These are phyloP conservation scores for Melieria omissa DNA, from an alignment of 2,888 invertebrate species.

Conservation along the genomic window DNA sequence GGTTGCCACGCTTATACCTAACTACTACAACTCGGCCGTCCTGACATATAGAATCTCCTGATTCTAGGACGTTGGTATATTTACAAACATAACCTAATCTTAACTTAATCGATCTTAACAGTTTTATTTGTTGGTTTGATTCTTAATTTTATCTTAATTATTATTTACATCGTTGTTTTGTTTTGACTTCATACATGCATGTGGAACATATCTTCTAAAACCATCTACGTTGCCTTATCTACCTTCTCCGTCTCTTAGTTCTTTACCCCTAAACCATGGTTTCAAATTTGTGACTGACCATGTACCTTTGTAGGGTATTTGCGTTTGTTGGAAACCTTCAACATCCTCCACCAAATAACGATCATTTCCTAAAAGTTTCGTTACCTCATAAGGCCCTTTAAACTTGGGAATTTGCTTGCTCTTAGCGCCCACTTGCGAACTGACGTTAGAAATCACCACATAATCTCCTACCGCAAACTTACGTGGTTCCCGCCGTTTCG, in stretches of 20 bases:
- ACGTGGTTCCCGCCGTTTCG: conserved; percentile 8
- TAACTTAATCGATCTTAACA: too few species aligned
- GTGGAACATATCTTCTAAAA: too few species aligned
- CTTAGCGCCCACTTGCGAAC: conserved; percentile 27
- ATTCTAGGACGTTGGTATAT: neutral
- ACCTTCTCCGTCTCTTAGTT: neutral
- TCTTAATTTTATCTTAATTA: too few species aligned
- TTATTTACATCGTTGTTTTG: too few species aligned
- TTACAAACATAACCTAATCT: too few species aligned
- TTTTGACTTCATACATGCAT: too few species aligned
- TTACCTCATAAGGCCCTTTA: conserved; percentile 24
- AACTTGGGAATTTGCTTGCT: conserved; percentile 33
- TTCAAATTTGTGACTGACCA: conserved; percentile 7
- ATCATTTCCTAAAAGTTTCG: conserved; percentile 6
- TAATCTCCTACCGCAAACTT: conserved; percentile 31
- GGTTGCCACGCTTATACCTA: too few species aligned
- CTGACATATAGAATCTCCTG: conserved; percentile 16
- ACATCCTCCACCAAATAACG: neutral
- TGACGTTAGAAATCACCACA: conserved; percentile 26
- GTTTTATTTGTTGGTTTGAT: too few species aligned
- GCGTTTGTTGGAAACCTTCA: conserved; percentile 14
- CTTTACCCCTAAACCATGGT: conserved; percentile 1
- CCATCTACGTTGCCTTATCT: neutral
- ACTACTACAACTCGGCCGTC: neutral
- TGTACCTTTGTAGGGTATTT: conserved; percentile 12